phyloP scores from a whole-genome alignment of 2,797 vertebrate species.

The Coregonus sp. region DNA sequence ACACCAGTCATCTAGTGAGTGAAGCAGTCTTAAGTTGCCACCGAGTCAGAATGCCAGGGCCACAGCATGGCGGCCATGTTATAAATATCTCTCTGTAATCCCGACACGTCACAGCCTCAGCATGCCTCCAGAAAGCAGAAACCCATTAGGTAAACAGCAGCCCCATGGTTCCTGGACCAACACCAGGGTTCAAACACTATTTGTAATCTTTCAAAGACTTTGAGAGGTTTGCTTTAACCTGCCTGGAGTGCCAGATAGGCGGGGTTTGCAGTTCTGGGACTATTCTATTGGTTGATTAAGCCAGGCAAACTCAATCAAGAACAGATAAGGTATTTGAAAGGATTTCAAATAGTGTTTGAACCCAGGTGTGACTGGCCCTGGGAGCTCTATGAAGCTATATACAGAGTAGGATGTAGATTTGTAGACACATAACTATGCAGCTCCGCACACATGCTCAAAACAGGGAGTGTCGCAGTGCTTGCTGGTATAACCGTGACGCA shows the following conservation, averaged over 20 bases:
- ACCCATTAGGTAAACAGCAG: constrained; percentile 27
- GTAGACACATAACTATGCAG: constrained; percentile 67
- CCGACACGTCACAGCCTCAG: constrained; percentile 20
- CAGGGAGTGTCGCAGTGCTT: constrained; percentile 43
- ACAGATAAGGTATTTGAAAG: neutral
- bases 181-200: neutral
- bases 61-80: constrained; percentile 15
- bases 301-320: neutral
- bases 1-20: constrained; percentile 6
- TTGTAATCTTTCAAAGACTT: neutral
- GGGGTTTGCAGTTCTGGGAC: neutral
- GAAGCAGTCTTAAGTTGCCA: constrained; percentile 30
- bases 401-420: constrained; percentile 55
- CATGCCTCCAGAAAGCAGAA: constrained; percentile 9
- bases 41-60: constrained; percentile 32
- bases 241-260: neutral
- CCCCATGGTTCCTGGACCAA: neutral
- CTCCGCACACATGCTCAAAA: constrained; percentile 56
- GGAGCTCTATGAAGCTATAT: constrained; percentile 53
- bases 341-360: neutral
- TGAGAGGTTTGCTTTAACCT: neutral
- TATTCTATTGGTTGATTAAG: neutral
- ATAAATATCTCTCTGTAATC: constrained; percentile 39
- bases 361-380: constrained; percentile 30
- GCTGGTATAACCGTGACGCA: constrained; percentile 44